Conservation (phyloP, 2,113 vertebrate species). For the Lepus timidus region DNA sequence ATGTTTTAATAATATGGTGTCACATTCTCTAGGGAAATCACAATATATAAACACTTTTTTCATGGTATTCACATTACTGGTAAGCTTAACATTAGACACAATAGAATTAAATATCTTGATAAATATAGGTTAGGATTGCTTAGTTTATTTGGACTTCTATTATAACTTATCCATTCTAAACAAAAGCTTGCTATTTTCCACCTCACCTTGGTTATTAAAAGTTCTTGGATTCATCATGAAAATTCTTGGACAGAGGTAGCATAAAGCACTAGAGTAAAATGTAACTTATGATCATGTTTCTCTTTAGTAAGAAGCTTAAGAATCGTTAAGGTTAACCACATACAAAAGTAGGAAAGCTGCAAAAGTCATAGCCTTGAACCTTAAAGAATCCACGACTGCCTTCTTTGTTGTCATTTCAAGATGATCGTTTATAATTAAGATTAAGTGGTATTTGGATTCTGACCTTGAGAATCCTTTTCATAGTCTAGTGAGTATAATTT, state of each 20-base stretch:
- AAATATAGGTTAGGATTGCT: background rate
- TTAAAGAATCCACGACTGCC: background rate
- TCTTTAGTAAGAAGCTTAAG: background rate
- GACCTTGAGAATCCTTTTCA: background rate
- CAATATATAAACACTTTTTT: background rate
- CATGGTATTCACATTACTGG: background rate
- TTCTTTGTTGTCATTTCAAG: background rate
- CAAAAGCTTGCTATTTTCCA: background rate
- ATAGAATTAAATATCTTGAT: background rate
- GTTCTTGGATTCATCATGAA: background rate
- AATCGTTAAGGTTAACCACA: background rate
- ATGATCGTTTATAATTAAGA: background rate
- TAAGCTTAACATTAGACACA: background rate
- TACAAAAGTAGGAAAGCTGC: background rate
- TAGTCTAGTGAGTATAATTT: background rate
- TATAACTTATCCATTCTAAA: background rate
- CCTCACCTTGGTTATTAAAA: background rate
- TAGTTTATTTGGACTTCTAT: background rate
- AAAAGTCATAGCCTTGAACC: background rate
- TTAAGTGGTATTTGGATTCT: background rate
- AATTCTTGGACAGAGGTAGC: background rate
- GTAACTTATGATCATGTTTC: background rate
- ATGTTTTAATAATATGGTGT: background rate
- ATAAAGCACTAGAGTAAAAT: background rate
- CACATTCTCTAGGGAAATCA: background rate